Conservation (phyloP, 2,113 vertebrate genomes). For the Centropus unirufus region DNA sequence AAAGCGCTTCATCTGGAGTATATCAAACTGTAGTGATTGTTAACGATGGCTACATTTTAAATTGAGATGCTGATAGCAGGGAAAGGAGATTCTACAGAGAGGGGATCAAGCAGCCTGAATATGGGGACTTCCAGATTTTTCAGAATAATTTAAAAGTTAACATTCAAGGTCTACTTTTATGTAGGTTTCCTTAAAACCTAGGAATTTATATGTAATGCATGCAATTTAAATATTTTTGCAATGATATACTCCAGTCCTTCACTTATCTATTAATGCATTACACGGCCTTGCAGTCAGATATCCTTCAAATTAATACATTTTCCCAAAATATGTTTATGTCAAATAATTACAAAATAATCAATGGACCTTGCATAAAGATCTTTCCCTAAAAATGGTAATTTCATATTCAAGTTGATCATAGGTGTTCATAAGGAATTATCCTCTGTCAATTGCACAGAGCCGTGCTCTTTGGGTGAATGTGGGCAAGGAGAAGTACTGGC, state of each 20-base stretch:
- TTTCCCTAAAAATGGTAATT: not conserved
- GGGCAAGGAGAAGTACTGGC: not conserved
- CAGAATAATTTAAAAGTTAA: not conserved
- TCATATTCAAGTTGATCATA: not conserved
- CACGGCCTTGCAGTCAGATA: not conserved
- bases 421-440: not conserved
- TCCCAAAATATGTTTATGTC: not conserved
- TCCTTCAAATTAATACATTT: not conserved
- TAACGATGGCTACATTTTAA: slow-evolving; percentile 17
- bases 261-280: not conserved
- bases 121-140: not conserved
- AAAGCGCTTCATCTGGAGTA: not conserved
- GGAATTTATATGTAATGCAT: not conserved
- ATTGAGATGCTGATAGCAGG: not conserved
- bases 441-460: not conserved
- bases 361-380: not conserved
- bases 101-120: not conserved
- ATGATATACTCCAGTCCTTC: not conserved
- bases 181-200: not conserved
- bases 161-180: not conserved
- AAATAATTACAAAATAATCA: not conserved
- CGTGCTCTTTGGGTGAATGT: not conserved
- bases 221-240: not conserved
- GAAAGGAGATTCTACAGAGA: not conserved
- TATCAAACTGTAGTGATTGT: not conserved